These are phyloP conservation scores for Triplophysa bombifrons DNA, from an alignment of 2,797 vertebrate genomes.

Conservation along the genomic window DNA sequence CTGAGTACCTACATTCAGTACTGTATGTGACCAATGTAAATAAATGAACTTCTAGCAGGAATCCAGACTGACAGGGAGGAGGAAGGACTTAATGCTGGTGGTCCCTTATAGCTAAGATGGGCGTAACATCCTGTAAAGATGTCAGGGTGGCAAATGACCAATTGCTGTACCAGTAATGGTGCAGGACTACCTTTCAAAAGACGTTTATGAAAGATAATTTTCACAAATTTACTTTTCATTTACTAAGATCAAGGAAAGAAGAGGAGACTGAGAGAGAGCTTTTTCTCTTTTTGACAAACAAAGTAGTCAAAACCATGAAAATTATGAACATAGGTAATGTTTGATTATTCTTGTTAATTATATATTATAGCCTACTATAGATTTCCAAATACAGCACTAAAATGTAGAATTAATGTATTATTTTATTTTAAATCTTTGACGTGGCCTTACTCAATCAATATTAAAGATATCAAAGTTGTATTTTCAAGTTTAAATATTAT, in stretches of 20 bases:
- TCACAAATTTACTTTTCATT: neutral
- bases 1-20: neutral
- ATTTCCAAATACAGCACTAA: too few relatives aligned
- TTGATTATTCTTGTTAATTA: too few relatives aligned
- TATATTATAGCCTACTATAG: too few relatives aligned
- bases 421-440: too few relatives aligned
- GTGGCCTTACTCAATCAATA: too few relatives aligned
- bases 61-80: neutral
- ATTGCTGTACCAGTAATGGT: neutral
- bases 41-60: neutral
- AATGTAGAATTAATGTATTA: too few relatives aligned
- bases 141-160: neutral
- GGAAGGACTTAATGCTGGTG: neutral
- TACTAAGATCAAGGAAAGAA: neutral
- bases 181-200: neutral
- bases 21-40: neutral
- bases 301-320: too few relatives aligned
- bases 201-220: neutral
- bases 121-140: conserved; percentile 13
- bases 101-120: neutral
- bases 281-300: too few relatives aligned
- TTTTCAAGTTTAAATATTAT: too few relatives aligned
- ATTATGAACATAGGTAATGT: too few relatives aligned
- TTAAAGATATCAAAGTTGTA: too few relatives aligned
- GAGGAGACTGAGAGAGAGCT: too few relatives aligned